These are phyloP conservation scores for Brachionus rotundiformis DNA, from an alignment of 1,140 invertebrate species.

Conservation along the genomic window DNA sequence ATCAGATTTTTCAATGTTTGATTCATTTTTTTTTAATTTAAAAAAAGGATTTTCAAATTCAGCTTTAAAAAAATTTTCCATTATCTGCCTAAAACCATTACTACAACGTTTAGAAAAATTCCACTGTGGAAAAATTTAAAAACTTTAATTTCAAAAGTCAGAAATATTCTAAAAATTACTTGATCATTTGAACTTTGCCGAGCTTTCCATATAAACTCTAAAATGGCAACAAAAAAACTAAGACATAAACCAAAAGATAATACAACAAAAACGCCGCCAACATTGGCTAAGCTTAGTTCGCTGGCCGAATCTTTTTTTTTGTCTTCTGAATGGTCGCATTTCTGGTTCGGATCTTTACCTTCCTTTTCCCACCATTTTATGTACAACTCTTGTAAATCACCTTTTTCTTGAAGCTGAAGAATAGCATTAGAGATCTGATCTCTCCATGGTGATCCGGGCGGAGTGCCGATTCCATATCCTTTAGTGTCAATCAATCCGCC, in stretches of 20 bases:
- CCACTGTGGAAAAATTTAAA: neutral
- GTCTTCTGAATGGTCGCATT: constrained; percentile 18
- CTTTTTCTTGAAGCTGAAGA: constrained; percentile 52
- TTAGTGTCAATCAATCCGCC: constrained; percentile 85
- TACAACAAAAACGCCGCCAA: constrained; percentile 90
- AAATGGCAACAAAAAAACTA: constrained; percentile 84
- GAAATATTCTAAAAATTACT: neutral
- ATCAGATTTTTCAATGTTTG: neutral
- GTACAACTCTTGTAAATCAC: constrained; percentile 50
- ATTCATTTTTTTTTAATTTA: neutral
- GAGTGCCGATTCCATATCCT: constrained; percentile 73
- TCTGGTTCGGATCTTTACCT: constrained; percentile 7
- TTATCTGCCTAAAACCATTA: constrained; percentile 1
- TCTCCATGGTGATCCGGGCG: constrained; percentile 58
- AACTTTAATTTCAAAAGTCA: neutral
- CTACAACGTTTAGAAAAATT: neutral
- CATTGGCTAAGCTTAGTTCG: constrained; percentile 57
- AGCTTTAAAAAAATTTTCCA: constrained; percentile 15
- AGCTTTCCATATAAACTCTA: constrained; percentile 82
- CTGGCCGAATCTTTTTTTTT: constrained; percentile 53
- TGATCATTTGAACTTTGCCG: constrained; percentile 18
- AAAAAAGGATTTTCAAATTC: constrained; percentile 27
- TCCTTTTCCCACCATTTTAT: constrained; percentile 52
- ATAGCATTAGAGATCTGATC: constrained; percentile 49
- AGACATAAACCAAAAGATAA: constrained; percentile 84